These are phyloP conservation scores for Eupithecia subfuscata DNA, from an alignment of 2,888 invertebrate genomes.

Conservation along the genomic window DNA sequence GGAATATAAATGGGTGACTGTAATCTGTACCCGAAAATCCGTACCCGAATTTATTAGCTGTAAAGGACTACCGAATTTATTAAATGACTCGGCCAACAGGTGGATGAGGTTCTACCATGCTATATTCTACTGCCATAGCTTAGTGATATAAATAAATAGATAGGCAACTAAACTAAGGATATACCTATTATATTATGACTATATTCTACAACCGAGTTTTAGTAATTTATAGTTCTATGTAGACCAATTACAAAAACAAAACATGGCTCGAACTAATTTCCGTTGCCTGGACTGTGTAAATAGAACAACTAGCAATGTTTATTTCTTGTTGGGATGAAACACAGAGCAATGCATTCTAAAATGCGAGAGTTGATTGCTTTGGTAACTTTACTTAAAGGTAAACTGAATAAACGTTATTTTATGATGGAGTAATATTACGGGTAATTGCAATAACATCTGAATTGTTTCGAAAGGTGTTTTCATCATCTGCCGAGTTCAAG, in stretches of 20 bases:
- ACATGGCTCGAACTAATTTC: neutral
- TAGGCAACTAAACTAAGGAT: neutral
- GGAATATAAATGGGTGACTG: too few species aligned
- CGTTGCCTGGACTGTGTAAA: neutral
- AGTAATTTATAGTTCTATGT: neutral
- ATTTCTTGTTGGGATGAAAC: neutral
- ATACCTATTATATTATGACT: too few species aligned
- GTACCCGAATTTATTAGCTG: too few species aligned
- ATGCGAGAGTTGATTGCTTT: neutral
- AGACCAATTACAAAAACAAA: neutral
- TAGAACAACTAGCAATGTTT: neutral
- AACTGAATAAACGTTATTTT: neutral
- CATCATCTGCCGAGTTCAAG: neutral
- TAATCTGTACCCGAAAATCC: too few species aligned
- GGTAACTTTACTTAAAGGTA: neutral
- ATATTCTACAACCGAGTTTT: neutral
- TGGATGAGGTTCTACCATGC: neutral
- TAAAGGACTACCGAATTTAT: too few species aligned
- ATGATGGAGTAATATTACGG: neutral
- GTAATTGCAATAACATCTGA: neutral
- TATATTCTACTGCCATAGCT: neutral
- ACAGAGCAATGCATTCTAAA: neutral
- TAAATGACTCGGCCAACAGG: neutral
- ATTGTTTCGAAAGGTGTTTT: neutral
- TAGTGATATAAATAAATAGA: slow-evolving; percentile 2